Conservation (phyloP, 2,797 vertebrate genomes). For the Danio choprae region DNA sequence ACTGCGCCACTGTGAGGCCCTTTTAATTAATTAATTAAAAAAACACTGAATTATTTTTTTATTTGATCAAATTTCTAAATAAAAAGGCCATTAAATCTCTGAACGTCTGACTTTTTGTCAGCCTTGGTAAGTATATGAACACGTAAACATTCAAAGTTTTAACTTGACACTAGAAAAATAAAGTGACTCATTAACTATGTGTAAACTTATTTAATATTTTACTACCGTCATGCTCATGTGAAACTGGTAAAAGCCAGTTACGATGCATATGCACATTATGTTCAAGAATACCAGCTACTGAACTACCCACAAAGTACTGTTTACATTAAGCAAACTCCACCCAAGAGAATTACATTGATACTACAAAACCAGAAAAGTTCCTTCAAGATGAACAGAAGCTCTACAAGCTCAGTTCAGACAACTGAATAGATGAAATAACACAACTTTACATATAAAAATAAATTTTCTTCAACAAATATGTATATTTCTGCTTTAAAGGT, state of each 20-base stretch:
- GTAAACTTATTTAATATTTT: background rate
- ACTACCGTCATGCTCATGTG: background rate
- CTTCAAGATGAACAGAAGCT: background rate
- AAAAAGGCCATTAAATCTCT: no score
- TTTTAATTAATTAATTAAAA: no score
- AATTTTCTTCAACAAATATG: background rate
- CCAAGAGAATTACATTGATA: background rate
- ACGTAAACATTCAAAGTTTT: background rate
- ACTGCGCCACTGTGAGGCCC: no score
- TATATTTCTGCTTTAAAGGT: background rate
- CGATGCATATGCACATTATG: background rate
- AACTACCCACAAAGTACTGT: background rate
- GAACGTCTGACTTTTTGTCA: background rate
- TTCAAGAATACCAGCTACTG: background rate
- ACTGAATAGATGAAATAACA: background rate
- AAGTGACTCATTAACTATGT: background rate
- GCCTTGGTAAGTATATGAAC: background rate
- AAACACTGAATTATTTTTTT: no score
- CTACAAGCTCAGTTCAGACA: background rate
- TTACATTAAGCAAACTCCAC: slow-evolving; percentile 14
- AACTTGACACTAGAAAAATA: background rate
- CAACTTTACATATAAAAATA: background rate
- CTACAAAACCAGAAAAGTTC: background rate
- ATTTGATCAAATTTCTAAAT: no score
- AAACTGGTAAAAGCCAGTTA: background rate